Evolutionary conservation across 2,797 vertebrate genomes (phyloP).

Genomic region (Premnoplex brunnescens): DNA sequence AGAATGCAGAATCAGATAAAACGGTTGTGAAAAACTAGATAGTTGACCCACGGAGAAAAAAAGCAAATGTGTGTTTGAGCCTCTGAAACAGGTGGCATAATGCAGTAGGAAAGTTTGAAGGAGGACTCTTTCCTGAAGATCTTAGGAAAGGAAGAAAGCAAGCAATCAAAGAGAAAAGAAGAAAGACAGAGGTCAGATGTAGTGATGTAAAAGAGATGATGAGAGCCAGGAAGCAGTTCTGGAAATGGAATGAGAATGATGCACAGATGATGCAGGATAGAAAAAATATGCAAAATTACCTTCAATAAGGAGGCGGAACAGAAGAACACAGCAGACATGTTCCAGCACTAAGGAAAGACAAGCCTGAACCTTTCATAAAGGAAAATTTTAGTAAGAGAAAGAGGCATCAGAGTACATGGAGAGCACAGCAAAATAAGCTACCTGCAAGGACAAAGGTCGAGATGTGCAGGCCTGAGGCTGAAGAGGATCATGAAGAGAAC

Average conservation of each 20-base stretch:
- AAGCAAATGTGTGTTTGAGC: neutral
- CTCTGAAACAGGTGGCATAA: neutral
- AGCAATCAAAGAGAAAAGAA: neutral
- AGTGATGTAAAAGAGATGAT: neutral
- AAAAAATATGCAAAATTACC: neutral
- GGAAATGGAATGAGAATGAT: neutral
- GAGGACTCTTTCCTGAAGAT: neutral
- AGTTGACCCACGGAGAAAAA: neutral
- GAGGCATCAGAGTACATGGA: neutral
- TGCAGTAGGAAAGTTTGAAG: neutral
- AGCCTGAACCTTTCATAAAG: neutral
- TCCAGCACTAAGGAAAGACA: neutral
- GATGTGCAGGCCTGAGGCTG: neutral
- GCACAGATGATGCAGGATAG: neutral
- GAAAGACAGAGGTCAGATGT: neutral
- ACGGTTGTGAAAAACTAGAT: neutral
- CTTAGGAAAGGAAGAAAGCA: neutral
- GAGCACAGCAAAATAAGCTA: neutral
- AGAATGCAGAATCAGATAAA: neutral
- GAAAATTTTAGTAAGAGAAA: neutral
- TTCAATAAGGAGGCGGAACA: neutral
- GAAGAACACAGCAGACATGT: neutral
- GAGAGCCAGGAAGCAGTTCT: neutral
- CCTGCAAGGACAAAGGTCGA: neutral
- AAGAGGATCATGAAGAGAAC: neutral